Conservation (phyloP, 1,140 invertebrate genomes). For the Vanessa tameamea region DNA sequence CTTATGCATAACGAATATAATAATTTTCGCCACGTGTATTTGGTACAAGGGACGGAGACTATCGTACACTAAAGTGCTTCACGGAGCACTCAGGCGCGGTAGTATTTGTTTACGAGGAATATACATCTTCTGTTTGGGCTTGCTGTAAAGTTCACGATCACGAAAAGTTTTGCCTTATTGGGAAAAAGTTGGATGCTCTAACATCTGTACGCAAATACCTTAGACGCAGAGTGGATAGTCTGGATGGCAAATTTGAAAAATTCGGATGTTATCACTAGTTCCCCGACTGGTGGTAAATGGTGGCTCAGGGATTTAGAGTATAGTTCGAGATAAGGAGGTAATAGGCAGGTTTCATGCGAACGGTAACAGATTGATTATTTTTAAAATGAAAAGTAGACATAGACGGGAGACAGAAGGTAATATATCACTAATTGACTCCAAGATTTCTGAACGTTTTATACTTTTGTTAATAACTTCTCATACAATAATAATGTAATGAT, state of each 20-base stretch:
- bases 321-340: not conserved
- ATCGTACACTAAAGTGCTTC: not conserved
- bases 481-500: too few species aligned
- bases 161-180: conserved; percentile 14
- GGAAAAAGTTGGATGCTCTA: conserved; percentile 14
- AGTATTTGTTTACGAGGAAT: not conserved
- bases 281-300: not conserved
- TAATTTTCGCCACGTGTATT: not conserved
- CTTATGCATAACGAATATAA: too few species aligned
- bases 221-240: not conserved
- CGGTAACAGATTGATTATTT: too few species aligned
- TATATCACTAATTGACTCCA: not conserved
- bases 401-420: not conserved
- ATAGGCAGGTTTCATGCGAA: not conserved
- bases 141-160: not conserved
- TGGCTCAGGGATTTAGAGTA: not conserved
- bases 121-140: conserved; percentile 1
- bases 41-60: not conserved
- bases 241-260: too few species aligned
- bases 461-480: too few species aligned
- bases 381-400: not conserved
- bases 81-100: conserved; percentile 2
- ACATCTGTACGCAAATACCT: not conserved
- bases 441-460: not conserved
- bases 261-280: too few species aligned